A percentile compares a stretch with the other conserved stretches of the same genome.
Conservation (phyloP, 2,888 invertebrate species). For the Parascotia fuliginaria region DNA sequence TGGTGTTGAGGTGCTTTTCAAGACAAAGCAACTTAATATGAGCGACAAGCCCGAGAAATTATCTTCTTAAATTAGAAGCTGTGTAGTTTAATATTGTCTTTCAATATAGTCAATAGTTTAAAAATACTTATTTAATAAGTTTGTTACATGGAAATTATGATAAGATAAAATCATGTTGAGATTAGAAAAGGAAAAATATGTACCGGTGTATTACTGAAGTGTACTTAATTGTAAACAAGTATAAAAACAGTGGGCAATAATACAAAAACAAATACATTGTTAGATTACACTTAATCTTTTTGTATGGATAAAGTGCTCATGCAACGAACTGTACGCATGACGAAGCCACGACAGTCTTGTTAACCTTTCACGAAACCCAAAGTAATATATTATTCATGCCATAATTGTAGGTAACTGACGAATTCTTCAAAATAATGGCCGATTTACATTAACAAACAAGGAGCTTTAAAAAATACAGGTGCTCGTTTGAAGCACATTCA, state of each 20-base stretch:
- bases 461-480: slow-evolving; percentile 41
- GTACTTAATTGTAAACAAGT: slow-evolving; percentile 11
- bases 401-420: slow-evolving; percentile 52
- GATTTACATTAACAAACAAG: slow-evolving; percentile 20
- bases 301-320: slow-evolving; percentile 5
- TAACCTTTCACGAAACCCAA: slow-evolving; percentile 76
- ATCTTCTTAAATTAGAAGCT: no score
- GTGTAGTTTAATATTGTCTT: no score
- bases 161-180: not conserved
- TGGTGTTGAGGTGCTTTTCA: no score
- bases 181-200: not conserved
- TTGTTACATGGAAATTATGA: no score
- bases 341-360: slow-evolving; percentile 56
- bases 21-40: no score
- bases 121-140: no score
- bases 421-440: slow-evolving; percentile 45
- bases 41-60: no score
- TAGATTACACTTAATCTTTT: not conserved
- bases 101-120: no score
- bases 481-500: slow-evolving; percentile 37
- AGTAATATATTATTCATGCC: slow-evolving; percentile 68
- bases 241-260: slow-evolving; percentile 1
- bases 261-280: not conserved
- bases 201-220: not conserved
- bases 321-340: slow-evolving; percentile 22